These are phyloP conservation scores for Acestrorhynchus altus DNA, from an alignment of 2,797 vertebrate genomes.

Conservation along the genomic window DNA sequence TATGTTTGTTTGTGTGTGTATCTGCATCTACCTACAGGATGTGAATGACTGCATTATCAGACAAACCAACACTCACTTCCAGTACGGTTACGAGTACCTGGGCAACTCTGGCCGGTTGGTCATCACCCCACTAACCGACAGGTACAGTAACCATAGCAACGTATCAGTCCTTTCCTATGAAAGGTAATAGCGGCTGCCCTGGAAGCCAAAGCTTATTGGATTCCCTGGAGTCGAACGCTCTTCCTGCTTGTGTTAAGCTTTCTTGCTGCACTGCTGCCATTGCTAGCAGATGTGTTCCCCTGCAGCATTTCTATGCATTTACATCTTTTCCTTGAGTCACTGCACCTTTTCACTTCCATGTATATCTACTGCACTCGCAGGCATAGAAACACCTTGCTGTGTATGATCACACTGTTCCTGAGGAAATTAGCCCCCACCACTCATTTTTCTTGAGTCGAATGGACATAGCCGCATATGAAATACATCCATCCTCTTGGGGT, in stretches of 20 bases:
- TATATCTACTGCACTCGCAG: background rate
- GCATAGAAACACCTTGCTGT: background rate
- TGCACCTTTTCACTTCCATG: background rate
- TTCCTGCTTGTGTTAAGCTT: constrained; percentile 18
- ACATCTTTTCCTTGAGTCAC: background rate
- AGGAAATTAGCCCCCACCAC: background rate
- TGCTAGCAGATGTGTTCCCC: background rate
- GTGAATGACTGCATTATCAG: constrained; percentile 82
- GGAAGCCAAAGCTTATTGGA: constrained; percentile 38
- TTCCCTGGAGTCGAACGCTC: constrained; percentile 24
- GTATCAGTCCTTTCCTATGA: constrained; percentile 14
- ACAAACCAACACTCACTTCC: constrained; percentile 89
- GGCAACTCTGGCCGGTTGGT: constrained; percentile 90
- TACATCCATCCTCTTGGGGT: background rate
- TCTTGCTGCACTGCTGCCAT: background rate
- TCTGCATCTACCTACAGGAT: constrained; percentile 69
- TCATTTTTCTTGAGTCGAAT: background rate
- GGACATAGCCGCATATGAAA: background rate
- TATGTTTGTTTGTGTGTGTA: constrained; percentile 12
- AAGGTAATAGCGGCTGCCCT: constrained; percentile 31
- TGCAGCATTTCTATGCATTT: constrained; percentile 17
- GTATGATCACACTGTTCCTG: background rate
- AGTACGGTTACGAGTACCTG: constrained; percentile 89
- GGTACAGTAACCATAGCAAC: constrained; percentile 70
- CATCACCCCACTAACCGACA: constrained; percentile 92